Conservation (phyloP, 2,888 invertebrate species). For the Drosophila kuntzei region DNA sequence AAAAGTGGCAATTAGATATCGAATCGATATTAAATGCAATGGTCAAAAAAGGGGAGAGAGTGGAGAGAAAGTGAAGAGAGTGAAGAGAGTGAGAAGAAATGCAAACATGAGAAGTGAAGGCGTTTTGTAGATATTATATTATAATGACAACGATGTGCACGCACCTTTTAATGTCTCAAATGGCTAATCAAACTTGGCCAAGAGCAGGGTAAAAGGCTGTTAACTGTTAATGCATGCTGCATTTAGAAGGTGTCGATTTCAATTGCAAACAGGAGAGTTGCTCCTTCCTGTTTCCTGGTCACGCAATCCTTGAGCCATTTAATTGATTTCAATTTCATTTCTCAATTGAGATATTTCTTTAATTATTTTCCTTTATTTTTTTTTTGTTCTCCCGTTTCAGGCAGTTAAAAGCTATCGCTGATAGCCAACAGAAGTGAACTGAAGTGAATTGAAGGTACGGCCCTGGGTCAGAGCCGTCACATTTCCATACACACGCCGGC, state of each 20-base stretch:
- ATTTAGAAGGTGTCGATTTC: conserved; percentile 41
- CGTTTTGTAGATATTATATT: background rate
- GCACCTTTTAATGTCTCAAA: conserved; percentile 62
- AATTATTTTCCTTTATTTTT: background rate
- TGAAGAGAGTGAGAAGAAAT: conserved; percentile 11
- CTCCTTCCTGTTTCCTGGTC: conserved; percentile 22
- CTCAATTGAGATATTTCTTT: background rate
- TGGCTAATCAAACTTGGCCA: conserved; percentile 44
- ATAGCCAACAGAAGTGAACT: conserved; percentile 4
- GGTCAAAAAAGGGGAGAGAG: background rate
- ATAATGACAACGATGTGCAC: conserved; percentile 26
- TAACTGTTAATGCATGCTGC: conserved; percentile 31
- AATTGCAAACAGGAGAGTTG: conserved; percentile 23
- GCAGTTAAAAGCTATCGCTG: conserved; percentile 7
- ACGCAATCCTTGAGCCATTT: conserved; percentile 31
- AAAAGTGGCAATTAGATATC: conserved; percentile 38
- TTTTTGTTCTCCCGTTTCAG: conserved; percentile 25
- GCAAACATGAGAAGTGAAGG: conserved; percentile 37
- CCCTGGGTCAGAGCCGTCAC: conserved; percentile 50
- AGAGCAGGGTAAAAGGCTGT: too few species aligned
- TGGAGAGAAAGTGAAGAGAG: too few species aligned
- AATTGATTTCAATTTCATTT: conserved; percentile 20
- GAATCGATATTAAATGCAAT: conserved; percentile 58
- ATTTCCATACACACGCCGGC: conserved; percentile 60
- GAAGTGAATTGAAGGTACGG: conserved; percentile 47